Conservation (phyloP, 1,140 invertebrate genomes). For the Meloidogyne chitwoodi region DNA sequence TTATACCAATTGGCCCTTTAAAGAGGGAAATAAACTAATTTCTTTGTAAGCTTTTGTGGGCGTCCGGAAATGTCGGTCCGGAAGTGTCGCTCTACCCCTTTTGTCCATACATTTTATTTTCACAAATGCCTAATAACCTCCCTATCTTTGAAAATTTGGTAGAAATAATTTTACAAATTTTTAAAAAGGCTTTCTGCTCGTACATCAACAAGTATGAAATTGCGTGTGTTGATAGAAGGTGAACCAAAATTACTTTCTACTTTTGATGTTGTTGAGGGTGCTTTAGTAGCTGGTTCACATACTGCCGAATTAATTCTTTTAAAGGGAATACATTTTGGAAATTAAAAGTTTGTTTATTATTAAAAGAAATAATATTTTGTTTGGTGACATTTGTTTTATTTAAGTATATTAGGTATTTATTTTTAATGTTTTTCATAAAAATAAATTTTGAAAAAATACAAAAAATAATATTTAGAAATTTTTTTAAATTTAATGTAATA, state of each 20-base stretch:
- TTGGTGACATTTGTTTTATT: neutral
- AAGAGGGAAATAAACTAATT: no score
- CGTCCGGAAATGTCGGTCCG: no score
- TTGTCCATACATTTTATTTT: no score
- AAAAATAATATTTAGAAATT: no score
- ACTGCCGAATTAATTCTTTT: constrained; percentile 19
- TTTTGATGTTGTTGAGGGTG: constrained; percentile 17
- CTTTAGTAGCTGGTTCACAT: constrained; percentile 16
- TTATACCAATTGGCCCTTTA: no score
- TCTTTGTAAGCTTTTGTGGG: no score
- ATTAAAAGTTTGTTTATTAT: neutral
- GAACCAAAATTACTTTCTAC: constrained; percentile 11
- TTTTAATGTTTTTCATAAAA: neutral
- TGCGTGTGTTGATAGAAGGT: constrained; percentile 14
- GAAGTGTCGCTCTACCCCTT: no score
- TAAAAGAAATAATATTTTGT: neutral
- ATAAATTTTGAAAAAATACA: no score
- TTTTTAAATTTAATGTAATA: no score
- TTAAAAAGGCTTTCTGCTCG: constrained; percentile 13
- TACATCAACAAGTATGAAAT: neutral
- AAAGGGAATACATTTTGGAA: constrained; percentile 14
- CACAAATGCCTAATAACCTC: no score
- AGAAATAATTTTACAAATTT: neutral
- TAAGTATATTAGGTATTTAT: no score
- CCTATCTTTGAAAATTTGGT: no score